phyloP scores from a whole-genome alignment of 2,888 invertebrate genomes.

The Hirtodrosophila trivittata region DNA sequence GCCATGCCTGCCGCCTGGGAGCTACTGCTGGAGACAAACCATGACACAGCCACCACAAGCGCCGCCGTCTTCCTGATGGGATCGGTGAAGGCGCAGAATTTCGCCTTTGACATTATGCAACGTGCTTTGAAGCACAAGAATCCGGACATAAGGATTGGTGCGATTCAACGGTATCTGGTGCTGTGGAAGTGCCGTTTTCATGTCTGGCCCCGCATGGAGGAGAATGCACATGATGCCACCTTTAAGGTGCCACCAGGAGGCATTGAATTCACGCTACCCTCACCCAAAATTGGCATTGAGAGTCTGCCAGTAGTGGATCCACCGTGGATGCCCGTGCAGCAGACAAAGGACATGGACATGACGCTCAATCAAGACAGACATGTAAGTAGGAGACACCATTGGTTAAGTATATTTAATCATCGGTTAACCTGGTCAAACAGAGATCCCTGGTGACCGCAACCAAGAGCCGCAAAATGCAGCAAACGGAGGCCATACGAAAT shows the following conservation, averaged over 20 bases:
- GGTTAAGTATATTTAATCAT: constrained; percentile 23
- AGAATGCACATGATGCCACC: constrained; percentile 93
- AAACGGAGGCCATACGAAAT: constrained; percentile 97
- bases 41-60: constrained; percentile 92
- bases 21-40: constrained; percentile 94
- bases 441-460: constrained; percentile 98
- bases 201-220: constrained; percentile 99
- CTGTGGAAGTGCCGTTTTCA: constrained; percentile 98
- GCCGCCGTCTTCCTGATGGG: constrained; percentile 96
- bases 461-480: constrained; percentile 99
- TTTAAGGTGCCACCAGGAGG: constrained; percentile 99
- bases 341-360: constrained; percentile 99
- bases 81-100: constrained; percentile 95
- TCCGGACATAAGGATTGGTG: constrained; percentile 91
- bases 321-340: constrained; percentile 99
- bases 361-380: constrained; percentile 98
- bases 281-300: constrained; percentile 98
- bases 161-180: constrained; percentile 94
- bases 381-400: constrained; percentile 86
- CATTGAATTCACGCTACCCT: constrained; percentile 99
- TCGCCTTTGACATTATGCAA: constrained; percentile 95
- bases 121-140: constrained; percentile 93
- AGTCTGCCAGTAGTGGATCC: constrained; percentile 97
- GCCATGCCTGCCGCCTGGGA: constrained; percentile 98
- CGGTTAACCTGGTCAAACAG: no score